Conservation (phyloP, 2,888 invertebrate genomes). For the Pterostichus niger region DNA sequence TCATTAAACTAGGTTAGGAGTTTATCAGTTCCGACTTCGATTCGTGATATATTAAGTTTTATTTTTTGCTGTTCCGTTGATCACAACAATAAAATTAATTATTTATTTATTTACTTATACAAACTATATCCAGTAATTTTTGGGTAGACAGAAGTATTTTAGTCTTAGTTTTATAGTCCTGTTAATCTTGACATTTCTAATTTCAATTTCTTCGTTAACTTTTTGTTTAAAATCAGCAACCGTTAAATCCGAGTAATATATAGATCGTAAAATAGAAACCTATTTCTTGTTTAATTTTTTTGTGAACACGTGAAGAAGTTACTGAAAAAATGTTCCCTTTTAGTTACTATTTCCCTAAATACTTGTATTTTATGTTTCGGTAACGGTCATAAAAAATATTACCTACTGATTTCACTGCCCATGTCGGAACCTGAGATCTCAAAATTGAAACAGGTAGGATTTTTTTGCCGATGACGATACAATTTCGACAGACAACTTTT, state of each 20-base stretch:
- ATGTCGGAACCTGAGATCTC: slow-evolving; percentile 15
- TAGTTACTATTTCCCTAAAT: slow-evolving; percentile 36
- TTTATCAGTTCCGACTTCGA: slow-evolving; percentile 23
- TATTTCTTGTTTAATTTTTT: slow-evolving; percentile 2
- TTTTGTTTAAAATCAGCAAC: slow-evolving; percentile 23
- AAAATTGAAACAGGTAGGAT: not conserved
- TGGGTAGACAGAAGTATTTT: not conserved
- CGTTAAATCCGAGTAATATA: slow-evolving; percentile 13
- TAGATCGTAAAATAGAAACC: slow-evolving; percentile 40
- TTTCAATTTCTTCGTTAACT: slow-evolving; percentile 28
- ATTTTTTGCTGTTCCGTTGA: not conserved
- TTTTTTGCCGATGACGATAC: slow-evolving; percentile 27
- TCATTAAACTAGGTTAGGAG: slow-evolving; percentile 40
- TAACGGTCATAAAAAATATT: slow-evolving; percentile 9
- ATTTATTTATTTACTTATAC: slow-evolving; percentile 5
- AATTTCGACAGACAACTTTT: slow-evolving; percentile 15
- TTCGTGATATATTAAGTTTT: slow-evolving; percentile 19
- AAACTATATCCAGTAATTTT: not conserved
- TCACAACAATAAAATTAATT: slow-evolving; percentile 37
- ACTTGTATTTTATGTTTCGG: not conserved
- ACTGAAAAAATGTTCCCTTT: slow-evolving; percentile 16
- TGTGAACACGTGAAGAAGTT: slow-evolving; percentile 19
- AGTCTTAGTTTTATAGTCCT: slow-evolving; percentile 36
- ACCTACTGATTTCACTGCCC: slow-evolving; percentile 20
- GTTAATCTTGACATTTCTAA: slow-evolving; percentile 46